A percentile compares a stretch with the other conserved stretches of the same genome.
phyloP scores from a whole-genome alignment of 2,797 vertebrate genomes.

The Pampus argenteus region DNA sequence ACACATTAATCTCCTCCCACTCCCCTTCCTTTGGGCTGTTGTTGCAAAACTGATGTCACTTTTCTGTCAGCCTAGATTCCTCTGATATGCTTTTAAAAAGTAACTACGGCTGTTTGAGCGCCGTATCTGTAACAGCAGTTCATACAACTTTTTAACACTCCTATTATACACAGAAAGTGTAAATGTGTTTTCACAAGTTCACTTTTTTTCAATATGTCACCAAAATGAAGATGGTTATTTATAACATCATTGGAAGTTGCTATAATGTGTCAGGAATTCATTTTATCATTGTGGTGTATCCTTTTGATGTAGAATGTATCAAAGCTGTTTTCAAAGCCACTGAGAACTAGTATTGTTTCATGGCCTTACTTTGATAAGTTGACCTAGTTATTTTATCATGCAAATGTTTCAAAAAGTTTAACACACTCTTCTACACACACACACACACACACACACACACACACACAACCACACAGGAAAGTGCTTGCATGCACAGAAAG shows the following conservation, averaged over 20 bases:
- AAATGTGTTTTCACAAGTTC: too few species aligned
- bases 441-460: constrained; percentile 15
- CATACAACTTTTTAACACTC: constrained; percentile 35
- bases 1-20: constrained; percentile 31
- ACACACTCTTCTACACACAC: constrained; percentile 19
- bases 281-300: constrained; percentile 41
- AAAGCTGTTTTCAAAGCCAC: constrained; percentile 58
- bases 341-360: constrained; percentile 44
- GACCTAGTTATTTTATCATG: constrained; percentile 62
- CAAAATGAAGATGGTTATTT: constrained; percentile 24
- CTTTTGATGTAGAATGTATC: constrained; percentile 68
- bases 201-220: constrained; percentile 5
- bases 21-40: constrained; percentile 62
- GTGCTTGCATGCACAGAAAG: constrained; percentile 35
- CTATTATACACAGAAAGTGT: too few species aligned
- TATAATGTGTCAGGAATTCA: constrained; percentile 45
- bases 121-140: constrained; percentile 35
- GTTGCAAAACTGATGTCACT: constrained; percentile 63
- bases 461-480: constrained; percentile 16
- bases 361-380: constrained; percentile 57
- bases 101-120: constrained; percentile 39
- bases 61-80: constrained; percentile 63
- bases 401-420: constrained; percentile 56
- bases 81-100: constrained; percentile 54
- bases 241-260: constrained; percentile 41